phyloP scores from a whole-genome alignment of 2,113 vertebrate species.

The Thunnus maccoyii region DNA sequence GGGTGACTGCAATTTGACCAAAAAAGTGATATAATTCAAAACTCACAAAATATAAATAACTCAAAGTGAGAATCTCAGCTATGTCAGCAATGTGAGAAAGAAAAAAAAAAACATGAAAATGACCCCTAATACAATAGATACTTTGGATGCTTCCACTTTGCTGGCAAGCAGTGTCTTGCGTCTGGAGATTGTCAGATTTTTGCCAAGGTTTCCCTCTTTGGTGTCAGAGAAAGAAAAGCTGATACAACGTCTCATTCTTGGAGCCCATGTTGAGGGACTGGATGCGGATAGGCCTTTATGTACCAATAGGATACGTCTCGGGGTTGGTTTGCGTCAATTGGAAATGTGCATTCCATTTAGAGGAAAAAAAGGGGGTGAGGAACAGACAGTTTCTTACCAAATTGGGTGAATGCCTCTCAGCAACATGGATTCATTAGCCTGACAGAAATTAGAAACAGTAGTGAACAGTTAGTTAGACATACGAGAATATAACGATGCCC shows the following conservation, averaged over 20 bases:
- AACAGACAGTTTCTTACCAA: constrained; percentile 57
- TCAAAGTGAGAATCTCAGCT: constrained; percentile 28
- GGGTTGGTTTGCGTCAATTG: constrained; percentile 56
- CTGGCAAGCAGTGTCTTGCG: constrained; percentile 57
- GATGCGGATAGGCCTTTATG: constrained; percentile 47
- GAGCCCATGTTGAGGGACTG: constrained; percentile 51
- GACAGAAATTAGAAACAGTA: constrained; percentile 58
- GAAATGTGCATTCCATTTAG: constrained; percentile 68
- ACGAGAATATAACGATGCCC: constrained; percentile 6
- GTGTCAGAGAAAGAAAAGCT: constrained; percentile 67
- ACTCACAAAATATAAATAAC: constrained; percentile 13
- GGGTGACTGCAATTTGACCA: neutral
- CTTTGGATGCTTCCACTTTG: constrained; percentile 63
- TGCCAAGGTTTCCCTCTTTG: constrained; percentile 64
- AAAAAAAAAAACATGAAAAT: constrained; percentile 46
- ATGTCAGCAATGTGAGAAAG: constrained; percentile 50
- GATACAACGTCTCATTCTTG: constrained; percentile 64
- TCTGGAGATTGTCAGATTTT: constrained; percentile 68
- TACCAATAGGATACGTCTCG: constrained; percentile 54
- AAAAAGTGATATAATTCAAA: neutral
- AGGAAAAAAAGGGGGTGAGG: constrained; percentile 17
- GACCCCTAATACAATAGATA: constrained; percentile 57
- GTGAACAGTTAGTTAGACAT: constrained; percentile 28
- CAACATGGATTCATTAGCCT: constrained; percentile 50
- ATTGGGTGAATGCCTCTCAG: constrained; percentile 45